These are phyloP conservation scores for Abrostola triplasia DNA, from an alignment of 2,888 invertebrate species.

Conservation along the genomic window DNA sequence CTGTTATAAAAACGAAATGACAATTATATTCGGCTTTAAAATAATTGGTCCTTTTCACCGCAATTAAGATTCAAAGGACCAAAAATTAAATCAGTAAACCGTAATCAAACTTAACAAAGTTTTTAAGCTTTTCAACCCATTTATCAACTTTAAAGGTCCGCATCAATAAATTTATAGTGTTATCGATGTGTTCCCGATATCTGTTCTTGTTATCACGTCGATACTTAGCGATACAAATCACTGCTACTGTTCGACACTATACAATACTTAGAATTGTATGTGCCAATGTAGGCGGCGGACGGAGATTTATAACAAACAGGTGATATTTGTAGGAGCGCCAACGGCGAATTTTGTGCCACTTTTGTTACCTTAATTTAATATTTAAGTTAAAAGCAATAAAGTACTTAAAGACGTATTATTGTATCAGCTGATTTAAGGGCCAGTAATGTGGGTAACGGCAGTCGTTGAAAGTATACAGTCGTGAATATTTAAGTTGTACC, in stretches of 20 bases:
- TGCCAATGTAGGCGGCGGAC: slow-evolving; percentile 33
- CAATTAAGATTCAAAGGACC: not conserved
- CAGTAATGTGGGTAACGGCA: too few relatives aligned
- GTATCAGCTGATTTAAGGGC: too few relatives aligned
- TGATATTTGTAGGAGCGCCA: slow-evolving; percentile 13
- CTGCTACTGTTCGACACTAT: slow-evolving; percentile 53
- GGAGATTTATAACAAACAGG: slow-evolving; percentile 46
- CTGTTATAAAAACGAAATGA: too few relatives aligned
- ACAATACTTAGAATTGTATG: slow-evolving; percentile 50
- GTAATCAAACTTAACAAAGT: not conserved
- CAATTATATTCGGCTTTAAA: too few relatives aligned
- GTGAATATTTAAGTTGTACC: too few relatives aligned
- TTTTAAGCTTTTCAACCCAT: slow-evolving; percentile 13
- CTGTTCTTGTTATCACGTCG: slow-evolving; percentile 53
- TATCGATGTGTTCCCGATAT: slow-evolving; percentile 56
- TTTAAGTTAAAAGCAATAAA: not conserved
- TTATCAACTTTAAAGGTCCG: slow-evolving; percentile 28
- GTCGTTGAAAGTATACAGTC: too few relatives aligned
- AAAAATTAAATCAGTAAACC: not conserved
- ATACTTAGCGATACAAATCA: slow-evolving; percentile 60
- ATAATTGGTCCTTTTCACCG: not conserved
- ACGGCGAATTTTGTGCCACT: not conserved
- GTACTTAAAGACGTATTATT: too few relatives aligned
- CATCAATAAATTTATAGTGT: slow-evolving; percentile 47
- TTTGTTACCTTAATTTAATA: slow-evolving; percentile 3